Evolutionary conservation across 2,888 invertebrate genomes (phyloP), one percentile per base, ranked within the genome.

Genomic region (Hypomecis punctinalis): DNA sequence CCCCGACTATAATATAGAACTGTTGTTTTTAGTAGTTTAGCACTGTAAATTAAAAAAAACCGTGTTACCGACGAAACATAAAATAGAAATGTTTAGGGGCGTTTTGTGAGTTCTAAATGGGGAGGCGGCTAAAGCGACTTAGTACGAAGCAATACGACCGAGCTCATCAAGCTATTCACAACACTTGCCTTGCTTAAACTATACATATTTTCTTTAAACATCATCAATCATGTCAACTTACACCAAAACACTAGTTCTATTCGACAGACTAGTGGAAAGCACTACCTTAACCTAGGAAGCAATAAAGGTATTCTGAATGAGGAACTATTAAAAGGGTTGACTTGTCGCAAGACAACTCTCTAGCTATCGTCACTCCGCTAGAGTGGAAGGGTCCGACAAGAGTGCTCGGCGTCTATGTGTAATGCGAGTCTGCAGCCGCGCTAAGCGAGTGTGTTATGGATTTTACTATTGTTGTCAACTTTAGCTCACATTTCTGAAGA

Each of bases 11-110:
- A 83, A 74, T 76, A 79, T 81, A 78, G 79, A 75, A 79, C 83
- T 86, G 86, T 78, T 78, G 82, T 72, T 76, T 82, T 81, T 85
- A 89, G 89, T 77, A 82, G 88, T 80, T 81, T 86, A 85, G 77
- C 88, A 90, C 91, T 91, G 91, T 89, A 91, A 91, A 91, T 90
- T 83, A 91, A 91, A 89, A 73, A 58, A 71, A 61, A 62, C 53
- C 13, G 23, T 57, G 67, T 68, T 69, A 68, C 56, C 43, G 62
- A 46, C 37, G 36, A 47, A 39, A 58, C n/a, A 49, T 55, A 53
- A 57, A 5, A 40, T 23, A 51, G 5, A 53, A 33, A 40, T 33
- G 10, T 40, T 10, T 9, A 11, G 5, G 0, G 8, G 13, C 1
- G 1, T 39, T 39, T 10, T 7, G n/a, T 35, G 43, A 23, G 23